phyloP scores from a whole-genome alignment of 2,797 vertebrate species.

The Clarias pachynema region DNA sequence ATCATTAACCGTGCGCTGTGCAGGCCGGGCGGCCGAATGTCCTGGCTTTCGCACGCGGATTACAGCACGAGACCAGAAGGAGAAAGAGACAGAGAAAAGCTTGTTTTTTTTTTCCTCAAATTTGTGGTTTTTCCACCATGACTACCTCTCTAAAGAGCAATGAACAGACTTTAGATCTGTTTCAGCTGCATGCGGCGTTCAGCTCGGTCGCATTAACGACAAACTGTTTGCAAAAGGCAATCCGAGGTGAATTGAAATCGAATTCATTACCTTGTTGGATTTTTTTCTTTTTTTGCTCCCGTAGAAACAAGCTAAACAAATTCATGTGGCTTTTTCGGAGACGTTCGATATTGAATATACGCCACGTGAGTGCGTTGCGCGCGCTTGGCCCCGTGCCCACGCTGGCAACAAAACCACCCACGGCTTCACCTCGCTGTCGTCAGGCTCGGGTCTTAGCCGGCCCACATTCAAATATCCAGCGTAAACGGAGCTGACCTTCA shows the following conservation, averaged over 20 bases:
- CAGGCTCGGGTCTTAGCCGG: not conserved
- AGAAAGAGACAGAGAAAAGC: not conserved
- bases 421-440: slow-evolving; percentile 35
- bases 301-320: slow-evolving; percentile 26
- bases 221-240: not conserved
- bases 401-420: slow-evolving; percentile 18
- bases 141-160: slow-evolving; percentile 14
- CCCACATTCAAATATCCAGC: slow-evolving; percentile 2
- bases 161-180: slow-evolving; percentile 8
- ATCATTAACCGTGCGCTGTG: slow-evolving; percentile 35
- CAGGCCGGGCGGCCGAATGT: not conserved
- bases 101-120: not conserved
- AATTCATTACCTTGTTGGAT: slow-evolving; percentile 3
- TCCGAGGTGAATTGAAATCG: slow-evolving; percentile 16
- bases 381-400: slow-evolving; percentile 29
- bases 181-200: not conserved
- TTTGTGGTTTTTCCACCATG: slow-evolving; percentile 25
- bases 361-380: slow-evolving; percentile 12
- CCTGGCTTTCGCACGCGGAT: not conserved
- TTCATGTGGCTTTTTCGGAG: slow-evolving; percentile 44
- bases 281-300: not conserved
- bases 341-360: slow-evolving; percentile 12
- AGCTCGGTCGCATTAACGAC: not conserved
- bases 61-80: slow-evolving; percentile 17
- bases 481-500: slow-evolving; percentile 20